Conservation (phyloP, 1,140 invertebrate species). For the Caligus rogercresseyi region DNA sequence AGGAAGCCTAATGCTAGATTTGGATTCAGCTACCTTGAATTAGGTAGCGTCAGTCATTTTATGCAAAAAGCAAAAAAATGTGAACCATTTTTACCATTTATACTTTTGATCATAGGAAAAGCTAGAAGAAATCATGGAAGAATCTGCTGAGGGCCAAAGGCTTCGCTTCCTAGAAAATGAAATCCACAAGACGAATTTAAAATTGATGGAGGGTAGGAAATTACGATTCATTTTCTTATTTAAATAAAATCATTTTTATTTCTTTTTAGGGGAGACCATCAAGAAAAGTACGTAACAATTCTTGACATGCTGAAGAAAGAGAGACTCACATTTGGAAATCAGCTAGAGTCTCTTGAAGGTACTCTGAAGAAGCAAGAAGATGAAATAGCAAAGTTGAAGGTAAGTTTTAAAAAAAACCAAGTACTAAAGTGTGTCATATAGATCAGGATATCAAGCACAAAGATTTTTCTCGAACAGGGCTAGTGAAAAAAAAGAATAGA, state of each 20-base stretch:
- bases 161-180: conserved; percentile 19
- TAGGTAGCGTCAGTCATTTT: too few species aligned
- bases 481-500: too few species aligned
- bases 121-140: conserved; percentile 15
- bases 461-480: too few species aligned
- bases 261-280: conserved; percentile 14
- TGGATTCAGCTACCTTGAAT: too few species aligned
- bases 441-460: too few species aligned
- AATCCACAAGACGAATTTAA: conserved; percentile 20
- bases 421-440: background rate
- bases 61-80: background rate
- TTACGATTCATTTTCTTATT: background rate
- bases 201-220: conserved; percentile 18
- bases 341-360: conserved; percentile 12
- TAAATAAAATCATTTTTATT: background rate
- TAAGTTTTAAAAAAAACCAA: background rate
- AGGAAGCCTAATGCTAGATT: background rate
- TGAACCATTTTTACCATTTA: background rate
- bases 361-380: conserved; percentile 18
- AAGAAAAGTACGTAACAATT: conserved; percentile 20
- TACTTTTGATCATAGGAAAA: conserved; percentile 6
- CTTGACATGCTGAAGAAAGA: conserved; percentile 20
- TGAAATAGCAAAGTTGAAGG: conserved; percentile 17
- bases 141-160: conserved; percentile 15
- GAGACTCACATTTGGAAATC: conserved; percentile 13